Conservation (phyloP, 2,797 vertebrate genomes). For the Xenopus petersii region DNA sequence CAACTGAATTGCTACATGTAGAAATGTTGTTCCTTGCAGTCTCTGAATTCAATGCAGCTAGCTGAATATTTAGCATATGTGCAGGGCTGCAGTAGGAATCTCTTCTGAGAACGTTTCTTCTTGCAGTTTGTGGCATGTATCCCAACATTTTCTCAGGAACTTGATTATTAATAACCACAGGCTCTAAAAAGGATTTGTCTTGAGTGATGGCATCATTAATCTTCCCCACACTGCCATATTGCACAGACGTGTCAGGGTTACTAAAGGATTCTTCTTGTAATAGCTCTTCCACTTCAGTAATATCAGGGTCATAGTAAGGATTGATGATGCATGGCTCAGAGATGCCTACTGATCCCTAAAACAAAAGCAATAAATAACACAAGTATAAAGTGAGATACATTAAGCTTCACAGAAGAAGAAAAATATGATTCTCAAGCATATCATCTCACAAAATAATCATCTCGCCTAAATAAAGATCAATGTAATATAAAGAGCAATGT, state of each 20-base stretch:
- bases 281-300: constrained; percentile 71
- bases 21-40: constrained; percentile 19
- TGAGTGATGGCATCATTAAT: not conserved
- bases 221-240: not conserved
- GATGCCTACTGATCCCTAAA: constrained; percentile 56
- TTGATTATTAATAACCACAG: accelerated
- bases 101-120: accelerated
- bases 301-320: constrained; percentile 61
- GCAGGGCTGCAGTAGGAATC: not conserved
- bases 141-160: constrained; percentile 28
- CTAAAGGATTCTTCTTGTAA: not conserved
- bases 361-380: not conserved
- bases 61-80: not conserved
- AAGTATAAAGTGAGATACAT: no score
- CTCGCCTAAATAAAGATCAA: no score
- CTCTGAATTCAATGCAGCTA: not conserved
- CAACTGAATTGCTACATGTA: not conserved
- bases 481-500: no score
- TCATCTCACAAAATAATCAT: no score
- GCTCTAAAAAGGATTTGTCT: accelerated
- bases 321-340: not conserved
- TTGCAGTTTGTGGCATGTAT: constrained; percentile 76
- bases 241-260: not conserved
- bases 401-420: no score
- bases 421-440: no score